Percentiles rank a stretch among this genome's conserved stretches.
Conservation (phyloP, 2,797 vertebrate genomes). For the Sebastes vulpes region DNA sequence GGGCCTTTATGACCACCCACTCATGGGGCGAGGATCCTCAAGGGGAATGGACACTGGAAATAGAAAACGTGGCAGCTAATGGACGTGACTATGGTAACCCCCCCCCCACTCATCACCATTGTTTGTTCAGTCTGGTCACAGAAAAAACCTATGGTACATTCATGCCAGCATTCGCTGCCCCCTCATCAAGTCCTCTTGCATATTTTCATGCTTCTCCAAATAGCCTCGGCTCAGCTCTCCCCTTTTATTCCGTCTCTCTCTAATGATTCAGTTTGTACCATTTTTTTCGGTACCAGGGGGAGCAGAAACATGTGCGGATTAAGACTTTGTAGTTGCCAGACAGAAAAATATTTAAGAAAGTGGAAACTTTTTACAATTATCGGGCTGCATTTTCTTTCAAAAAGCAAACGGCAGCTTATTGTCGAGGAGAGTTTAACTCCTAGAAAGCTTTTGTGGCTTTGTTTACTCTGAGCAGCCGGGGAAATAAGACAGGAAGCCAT, state of each 20-base stretch:
- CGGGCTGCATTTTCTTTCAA: not conserved
- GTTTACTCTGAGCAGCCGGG: slow-evolving; percentile 36
- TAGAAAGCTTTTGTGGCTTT: slow-evolving; percentile 7
- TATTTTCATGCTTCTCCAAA: slow-evolving; percentile 39
- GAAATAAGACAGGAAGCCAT: slow-evolving; percentile 12
- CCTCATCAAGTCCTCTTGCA: slow-evolving; percentile 11
- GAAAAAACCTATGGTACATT: slow-evolving; percentile 8
- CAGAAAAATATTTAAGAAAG: not conserved
- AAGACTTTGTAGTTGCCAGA: slow-evolving; percentile 6
- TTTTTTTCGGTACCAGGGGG: not conserved
- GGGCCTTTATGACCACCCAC: slow-evolving; percentile 98
- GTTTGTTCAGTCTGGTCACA: slow-evolving; percentile 21
- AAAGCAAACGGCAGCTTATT: not conserved
- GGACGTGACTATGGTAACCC: slow-evolving; percentile 84
- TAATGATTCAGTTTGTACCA: slow-evolving; percentile 14
- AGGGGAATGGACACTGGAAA: slow-evolving; percentile 94
- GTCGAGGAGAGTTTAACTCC: slow-evolving; percentile 12
- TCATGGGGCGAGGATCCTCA: slow-evolving; percentile 95
- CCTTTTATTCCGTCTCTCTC: not conserved
- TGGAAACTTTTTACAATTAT: not conserved
- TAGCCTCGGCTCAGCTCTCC: slow-evolving; percentile 19
- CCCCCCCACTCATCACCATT: slow-evolving; percentile 3
- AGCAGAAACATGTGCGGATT: slow-evolving; percentile 14
- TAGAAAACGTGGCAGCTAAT: slow-evolving; percentile 87
- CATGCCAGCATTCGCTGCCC: slow-evolving; percentile 2